Evolutionary conservation across 2,113 vertebrate species (phyloP), one percentile per base, ranked within the genome.

Genomic region (Neogobius melanostomus): DNA sequence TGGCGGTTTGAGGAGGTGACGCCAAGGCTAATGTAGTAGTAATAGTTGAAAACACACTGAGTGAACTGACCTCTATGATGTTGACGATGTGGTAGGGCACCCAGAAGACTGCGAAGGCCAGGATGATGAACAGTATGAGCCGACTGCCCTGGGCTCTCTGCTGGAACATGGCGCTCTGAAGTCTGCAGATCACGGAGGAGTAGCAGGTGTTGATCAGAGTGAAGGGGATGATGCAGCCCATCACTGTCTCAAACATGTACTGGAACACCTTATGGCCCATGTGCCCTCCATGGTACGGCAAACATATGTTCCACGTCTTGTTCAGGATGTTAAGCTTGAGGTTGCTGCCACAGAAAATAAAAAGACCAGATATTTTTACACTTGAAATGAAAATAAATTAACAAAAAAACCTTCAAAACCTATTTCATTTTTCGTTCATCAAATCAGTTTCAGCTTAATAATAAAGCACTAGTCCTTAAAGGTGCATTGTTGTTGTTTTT

Each of bases 51-150:
- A 36, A 36, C 28, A 36, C 28, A 36, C 28, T n/a, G n/a, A 21
- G 28, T 36, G 28, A 36, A 36, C 5, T 68, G 46, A 93, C 94
- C 90, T 97, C 92, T 17, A 95, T 74, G 48, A 95, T 62, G 80
- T 96, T 96, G 84, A 95, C 82, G 0, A 91, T 66, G 76, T 96
- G 95, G 84, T 96, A 96, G 11, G 95, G 95, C 52, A 93, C 73
- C 95, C 95, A 96, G 84, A 96, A 95, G 14, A 92, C 0, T 0
- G 88, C 88, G 5, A 97, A 96, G 69, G 94, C 83, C 0, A 76
- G 71, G 63, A 96, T 89, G 76, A 96, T 94, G 75, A 93, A 54
- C 52, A 93, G 80, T 78, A 96, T 95, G 69, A 96, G 91, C 14
- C 94, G 88, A 68, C 88, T 94, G 15, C 93, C 89, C 43, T 90